Evolutionary conservation across 2,888 invertebrate genomes (phyloP), one percentile per base, ranked within the genome.

Genomic region (Heliconius ismenius): DNA sequence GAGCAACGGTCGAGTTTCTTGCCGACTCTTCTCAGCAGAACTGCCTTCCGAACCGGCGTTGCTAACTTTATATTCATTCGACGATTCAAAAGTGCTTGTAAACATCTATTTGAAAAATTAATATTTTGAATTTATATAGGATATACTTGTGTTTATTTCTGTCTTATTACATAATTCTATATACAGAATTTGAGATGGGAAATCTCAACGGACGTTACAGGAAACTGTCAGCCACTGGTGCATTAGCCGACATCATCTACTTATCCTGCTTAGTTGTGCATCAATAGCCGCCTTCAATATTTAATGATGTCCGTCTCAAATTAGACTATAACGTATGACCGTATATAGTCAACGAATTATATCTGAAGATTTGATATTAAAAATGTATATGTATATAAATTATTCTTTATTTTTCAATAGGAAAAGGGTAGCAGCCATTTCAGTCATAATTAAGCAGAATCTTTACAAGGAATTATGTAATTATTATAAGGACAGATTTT

Each of bases 281-380:
- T 82, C 82, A 85, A 80, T 79, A 73, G 75, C 76, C 77, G 82
- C 81, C 84, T 87, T 92, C 86, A 92, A 92, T 92, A 92, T 86
- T 91, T 90, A 87, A 92, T 92, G 86, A 79, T 83, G 83, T 86
- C 83, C 84, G 84, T 86, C 87, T 88, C 87, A 81, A 91, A 89
- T 89, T 90, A 89, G 88, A 85, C 83, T 84, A 86, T 81, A 81
- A 70, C 73, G 10, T 32, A 64, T 54, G 32, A 43, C 67, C 26
- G 49, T 28, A 26, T 32, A 58, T 54, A 58, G 32, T 7, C 32
- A 32, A 13, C n/a, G 15, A 24, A 24, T 1, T 70, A 10, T n/a
- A 15, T 7, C n/a, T 70, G n/a, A 70, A 58, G 32, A 58, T 58
- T 58, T 58, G n/a, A n/a, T 3, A n/a, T 10, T n/a, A 54, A n/a